These are phyloP conservation scores for Mimumesa dahlbomi DNA, from an alignment of 2,888 invertebrate genomes.

Conservation along the genomic window DNA sequence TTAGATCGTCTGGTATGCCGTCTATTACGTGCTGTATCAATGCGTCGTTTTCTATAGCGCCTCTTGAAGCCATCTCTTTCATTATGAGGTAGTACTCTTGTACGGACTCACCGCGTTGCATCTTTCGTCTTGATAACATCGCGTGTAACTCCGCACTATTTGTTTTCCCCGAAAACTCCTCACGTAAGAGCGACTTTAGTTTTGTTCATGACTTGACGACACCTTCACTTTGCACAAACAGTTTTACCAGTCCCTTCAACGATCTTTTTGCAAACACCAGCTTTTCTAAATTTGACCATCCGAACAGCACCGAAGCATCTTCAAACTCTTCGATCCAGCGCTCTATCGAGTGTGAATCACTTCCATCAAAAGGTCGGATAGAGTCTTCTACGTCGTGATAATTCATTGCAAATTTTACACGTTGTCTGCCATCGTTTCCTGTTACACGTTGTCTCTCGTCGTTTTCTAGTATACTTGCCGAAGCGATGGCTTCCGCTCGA, in stretches of 20 bases:
- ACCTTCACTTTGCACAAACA: constrained; percentile 10
- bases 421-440: not conserved
- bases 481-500: too few species aligned
- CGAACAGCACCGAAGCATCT: not conserved
- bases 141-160: constrained; percentile 18
- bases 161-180: constrained; percentile 14
- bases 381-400: not conserved
- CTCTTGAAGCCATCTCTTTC: constrained; percentile 21
- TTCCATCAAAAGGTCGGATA: not conserved
- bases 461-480: not conserved
- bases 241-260: constrained; percentile 6
- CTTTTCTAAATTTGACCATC: not conserved
- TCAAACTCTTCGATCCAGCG: not conserved
- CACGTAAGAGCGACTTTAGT: constrained; percentile 5
- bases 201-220: constrained; percentile 21
- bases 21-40: constrained; percentile 46
- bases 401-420: not conserved
- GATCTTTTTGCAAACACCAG: constrained; percentile 23
- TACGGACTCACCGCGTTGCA: constrained; percentile 19
- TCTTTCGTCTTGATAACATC: constrained; percentile 12
- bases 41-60: constrained; percentile 10
- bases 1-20: too few species aligned
- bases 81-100: constrained; percentile 28
- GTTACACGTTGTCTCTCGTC: not conserved
- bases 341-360: not conserved